phyloP scores from a whole-genome alignment of 2,888 invertebrate genomes.

The Drosophila glabriapex region DNA sequence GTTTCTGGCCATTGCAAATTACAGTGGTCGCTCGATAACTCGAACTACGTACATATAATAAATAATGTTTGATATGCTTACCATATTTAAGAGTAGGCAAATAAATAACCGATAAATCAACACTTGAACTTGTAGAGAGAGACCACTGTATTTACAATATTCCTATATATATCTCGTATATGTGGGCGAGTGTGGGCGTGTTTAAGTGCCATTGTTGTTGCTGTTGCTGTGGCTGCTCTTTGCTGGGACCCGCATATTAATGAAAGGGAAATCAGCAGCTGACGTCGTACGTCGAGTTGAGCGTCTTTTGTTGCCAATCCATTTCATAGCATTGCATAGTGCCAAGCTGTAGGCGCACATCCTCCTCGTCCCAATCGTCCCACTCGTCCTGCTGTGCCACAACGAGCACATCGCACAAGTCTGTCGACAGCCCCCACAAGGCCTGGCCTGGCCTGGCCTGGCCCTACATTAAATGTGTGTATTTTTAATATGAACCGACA shows the following conservation, averaged over 20 bases:
- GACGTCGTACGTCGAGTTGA: slow-evolving; percentile 36
- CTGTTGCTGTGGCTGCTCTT: slow-evolving; percentile 41
- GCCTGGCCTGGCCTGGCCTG: neutral
- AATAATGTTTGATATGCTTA: neutral
- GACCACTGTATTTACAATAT: neutral
- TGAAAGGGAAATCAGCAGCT: slow-evolving; percentile 73
- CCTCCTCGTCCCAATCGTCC: neutral
- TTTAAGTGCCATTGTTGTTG: slow-evolving; percentile 34
- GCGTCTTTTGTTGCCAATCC: slow-evolving; percentile 56
- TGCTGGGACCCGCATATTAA: slow-evolving; percentile 62
- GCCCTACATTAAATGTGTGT: slow-evolving; percentile 25
- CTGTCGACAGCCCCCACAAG: slow-evolving; percentile 18
- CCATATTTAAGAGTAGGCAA: neutral
- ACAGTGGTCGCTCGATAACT: slow-evolving; percentile 1
- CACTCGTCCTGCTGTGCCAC: neutral
- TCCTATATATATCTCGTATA: neutral
- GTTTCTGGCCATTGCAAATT: slow-evolving; percentile 8
- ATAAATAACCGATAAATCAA: neutral
- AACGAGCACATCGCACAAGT: slow-evolving; percentile 24
- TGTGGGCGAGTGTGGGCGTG: slow-evolving; percentile 32
- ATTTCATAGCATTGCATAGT: slow-evolving; percentile 15
- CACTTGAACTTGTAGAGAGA: neutral
- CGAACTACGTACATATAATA: neutral
- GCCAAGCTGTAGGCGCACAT: neutral
- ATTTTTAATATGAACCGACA: slow-evolving; percentile 73